phyloP scores from a whole-genome alignment of 1,140 invertebrate species.

The Alviniconcha marisindica region DNA sequence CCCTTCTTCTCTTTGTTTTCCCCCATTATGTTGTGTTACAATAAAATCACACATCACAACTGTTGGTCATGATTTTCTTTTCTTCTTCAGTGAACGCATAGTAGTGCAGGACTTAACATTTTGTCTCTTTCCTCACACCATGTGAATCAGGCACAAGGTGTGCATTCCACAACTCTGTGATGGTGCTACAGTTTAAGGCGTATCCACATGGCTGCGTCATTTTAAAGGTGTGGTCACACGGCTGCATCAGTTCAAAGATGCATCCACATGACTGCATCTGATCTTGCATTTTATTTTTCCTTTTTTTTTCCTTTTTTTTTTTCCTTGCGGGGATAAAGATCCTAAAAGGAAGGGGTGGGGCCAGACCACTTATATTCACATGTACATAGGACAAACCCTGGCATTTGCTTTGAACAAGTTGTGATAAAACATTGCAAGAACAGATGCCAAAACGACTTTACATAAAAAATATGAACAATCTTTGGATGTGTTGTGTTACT shows the following conservation, averaged over 20 bases:
- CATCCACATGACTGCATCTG: not conserved
- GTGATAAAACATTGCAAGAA: slow-evolving; percentile 43
- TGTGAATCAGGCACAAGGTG: not conserved
- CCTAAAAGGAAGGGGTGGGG: slow-evolving; percentile 20
- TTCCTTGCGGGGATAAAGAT: not conserved
- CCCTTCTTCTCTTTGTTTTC: too few relatives aligned
- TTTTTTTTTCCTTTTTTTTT: not conserved
- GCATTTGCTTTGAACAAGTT: slow-evolving; percentile 41
- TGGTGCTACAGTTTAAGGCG: slow-evolving; percentile 28
- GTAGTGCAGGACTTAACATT: too few relatives aligned
- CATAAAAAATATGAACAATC: slow-evolving; percentile 26
- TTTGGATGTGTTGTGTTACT: not conserved
- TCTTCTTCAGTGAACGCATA: too few relatives aligned
- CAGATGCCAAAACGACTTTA: slow-evolving; percentile 33
- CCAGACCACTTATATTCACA: slow-evolving; percentile 35
- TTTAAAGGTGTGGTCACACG: not conserved
- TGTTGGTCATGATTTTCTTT: too few relatives aligned
- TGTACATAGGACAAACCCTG: slow-evolving; percentile 46
- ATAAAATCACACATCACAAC: too few relatives aligned
- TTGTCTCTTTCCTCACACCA: slow-evolving; percentile 18
- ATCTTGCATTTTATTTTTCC: slow-evolving; percentile 28
- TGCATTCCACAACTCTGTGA: slow-evolving; percentile 40
- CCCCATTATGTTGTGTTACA: too few relatives aligned
- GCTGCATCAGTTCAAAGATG: not conserved
- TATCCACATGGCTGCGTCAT: not conserved